Evolutionary conservation across 2,888 invertebrate genomes (phyloP).

Genomic region (Girardia tigrina): DNA sequence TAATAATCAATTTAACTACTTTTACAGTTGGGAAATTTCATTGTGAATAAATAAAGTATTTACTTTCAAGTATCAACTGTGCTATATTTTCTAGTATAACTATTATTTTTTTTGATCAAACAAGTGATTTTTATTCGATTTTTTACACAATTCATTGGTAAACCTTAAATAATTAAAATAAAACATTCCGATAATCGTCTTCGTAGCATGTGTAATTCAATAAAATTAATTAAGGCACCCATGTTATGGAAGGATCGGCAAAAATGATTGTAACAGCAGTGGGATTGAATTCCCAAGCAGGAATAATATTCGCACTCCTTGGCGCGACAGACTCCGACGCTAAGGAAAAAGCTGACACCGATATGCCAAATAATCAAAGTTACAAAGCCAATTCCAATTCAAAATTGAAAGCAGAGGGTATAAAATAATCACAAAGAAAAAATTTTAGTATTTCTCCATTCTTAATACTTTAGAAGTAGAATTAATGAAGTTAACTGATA

Average conservation of each 20-base stretch:
- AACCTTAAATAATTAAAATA: no score
- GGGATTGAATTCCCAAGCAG: conserved; percentile 92
- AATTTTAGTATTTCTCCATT: background rate
- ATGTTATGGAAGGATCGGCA: conserved; percentile 98
- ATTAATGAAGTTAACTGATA: conserved; percentile 9
- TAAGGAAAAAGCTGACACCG: conserved; percentile 51
- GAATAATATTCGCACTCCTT: conserved; percentile 91
- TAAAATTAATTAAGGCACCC: conserved; percentile 61
- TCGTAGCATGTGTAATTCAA: no score
- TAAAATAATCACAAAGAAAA: background rate
- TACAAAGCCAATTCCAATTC: conserved; percentile 6
- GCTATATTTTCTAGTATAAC: no score
- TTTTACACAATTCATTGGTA: no score
- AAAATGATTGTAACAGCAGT: conserved; percentile 96
- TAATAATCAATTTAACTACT: no score
- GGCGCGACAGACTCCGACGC: conserved; percentile 71
- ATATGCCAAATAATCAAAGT: background rate
- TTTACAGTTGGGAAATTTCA: no score
- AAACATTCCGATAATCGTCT: no score
- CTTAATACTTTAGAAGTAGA: background rate
- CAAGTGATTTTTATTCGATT: no score
- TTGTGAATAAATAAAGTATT: no score
- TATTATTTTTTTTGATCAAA: no score
- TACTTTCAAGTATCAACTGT: no score
- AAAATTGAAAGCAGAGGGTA: background rate